Evolutionary conservation across 2,797 vertebrate genomes (phyloP).

Genomic region (Allobates femoralis): DNA sequence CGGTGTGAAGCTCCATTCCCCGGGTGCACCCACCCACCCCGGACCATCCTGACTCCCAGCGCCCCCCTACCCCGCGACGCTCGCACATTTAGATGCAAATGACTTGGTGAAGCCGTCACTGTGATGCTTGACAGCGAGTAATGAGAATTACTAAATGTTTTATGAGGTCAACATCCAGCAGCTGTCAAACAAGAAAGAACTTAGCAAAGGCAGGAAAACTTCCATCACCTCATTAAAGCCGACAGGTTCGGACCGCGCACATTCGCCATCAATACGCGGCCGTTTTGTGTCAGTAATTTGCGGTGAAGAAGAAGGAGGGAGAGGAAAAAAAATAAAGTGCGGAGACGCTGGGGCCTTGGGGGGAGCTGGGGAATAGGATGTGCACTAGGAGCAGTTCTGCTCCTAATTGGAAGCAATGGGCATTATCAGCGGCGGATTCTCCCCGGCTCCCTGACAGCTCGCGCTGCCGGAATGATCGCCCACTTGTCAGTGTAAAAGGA

Average conservation of each 20-base stretch:
- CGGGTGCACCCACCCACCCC: background rate
- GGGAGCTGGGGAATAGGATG: slow-evolving; percentile 88
- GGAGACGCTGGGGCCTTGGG: slow-evolving; percentile 78
- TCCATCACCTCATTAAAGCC: slow-evolving; percentile 99
- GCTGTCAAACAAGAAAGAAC: slow-evolving; percentile 99
- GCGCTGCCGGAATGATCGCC: slow-evolving; percentile 98
- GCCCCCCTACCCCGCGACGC: slow-evolving; percentile 42
- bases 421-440: slow-evolving; percentile 99
- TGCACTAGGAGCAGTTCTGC: slow-evolving; percentile 91
- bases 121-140: slow-evolving; percentile 99
- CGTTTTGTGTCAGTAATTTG: slow-evolving; percentile 99
- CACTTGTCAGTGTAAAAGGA: slow-evolving; percentile 99
- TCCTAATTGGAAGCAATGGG: slow-evolving; percentile 99
- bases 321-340: slow-evolving; percentile 76
- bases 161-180: slow-evolving; percentile 99
- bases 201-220: slow-evolving; percentile 94
- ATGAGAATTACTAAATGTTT: slow-evolving; percentile 99
- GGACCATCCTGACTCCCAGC: background rate
- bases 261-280: slow-evolving; percentile 81
- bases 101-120: slow-evolving; percentile 88
- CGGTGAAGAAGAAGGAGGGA: slow-evolving; percentile 76
- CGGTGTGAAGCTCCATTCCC: background rate
- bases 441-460: slow-evolving; percentile 97
- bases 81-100: slow-evolving; percentile 86
- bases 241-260: slow-evolving; percentile 89